These are phyloP conservation scores for Sinotaia quadrata DNA, from an alignment of 2,888 invertebrate species.

Conservation along the genomic window DNA sequence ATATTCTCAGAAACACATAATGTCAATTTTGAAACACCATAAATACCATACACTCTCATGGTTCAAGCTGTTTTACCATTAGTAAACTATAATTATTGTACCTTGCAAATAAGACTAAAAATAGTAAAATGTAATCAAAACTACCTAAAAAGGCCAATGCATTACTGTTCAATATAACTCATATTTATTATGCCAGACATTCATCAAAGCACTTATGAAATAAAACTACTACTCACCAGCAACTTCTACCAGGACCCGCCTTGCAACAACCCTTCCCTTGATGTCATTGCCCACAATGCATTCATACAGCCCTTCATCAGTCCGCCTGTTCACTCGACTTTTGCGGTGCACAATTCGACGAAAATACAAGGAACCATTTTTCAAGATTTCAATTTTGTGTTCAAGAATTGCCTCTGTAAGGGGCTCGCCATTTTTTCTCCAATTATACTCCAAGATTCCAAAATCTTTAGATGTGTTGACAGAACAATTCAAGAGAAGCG, in stretches of 20 bases:
- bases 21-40: too few relatives aligned
- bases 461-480: constrained; percentile 15
- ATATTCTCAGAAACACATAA: too few relatives aligned
- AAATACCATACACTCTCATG: too few relatives aligned
- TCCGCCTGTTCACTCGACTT: constrained; percentile 10
- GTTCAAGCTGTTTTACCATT: too few relatives aligned
- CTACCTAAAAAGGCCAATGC: too few relatives aligned
- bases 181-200: too few relatives aligned
- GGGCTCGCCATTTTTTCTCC: constrained; percentile 12
- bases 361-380: constrained; percentile 22
- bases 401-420: background rate
- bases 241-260: constrained; percentile 23
- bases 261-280: constrained; percentile 14
- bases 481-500: constrained; percentile 21
- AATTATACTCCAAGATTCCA: constrained; percentile 12
- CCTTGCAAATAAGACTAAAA: too few relatives aligned
- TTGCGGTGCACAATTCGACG: constrained; percentile 23
- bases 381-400: constrained; percentile 14
- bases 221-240: constrained; percentile 10
- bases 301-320: constrained; percentile 26
- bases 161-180: too few relatives aligned
- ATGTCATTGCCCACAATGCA: constrained; percentile 16
- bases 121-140: too few relatives aligned
- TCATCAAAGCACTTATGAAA: background rate
- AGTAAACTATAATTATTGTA: too few relatives aligned